Conservation (phyloP, 2,113 vertebrate genomes). For the Sebastes schlegelii region DNA sequence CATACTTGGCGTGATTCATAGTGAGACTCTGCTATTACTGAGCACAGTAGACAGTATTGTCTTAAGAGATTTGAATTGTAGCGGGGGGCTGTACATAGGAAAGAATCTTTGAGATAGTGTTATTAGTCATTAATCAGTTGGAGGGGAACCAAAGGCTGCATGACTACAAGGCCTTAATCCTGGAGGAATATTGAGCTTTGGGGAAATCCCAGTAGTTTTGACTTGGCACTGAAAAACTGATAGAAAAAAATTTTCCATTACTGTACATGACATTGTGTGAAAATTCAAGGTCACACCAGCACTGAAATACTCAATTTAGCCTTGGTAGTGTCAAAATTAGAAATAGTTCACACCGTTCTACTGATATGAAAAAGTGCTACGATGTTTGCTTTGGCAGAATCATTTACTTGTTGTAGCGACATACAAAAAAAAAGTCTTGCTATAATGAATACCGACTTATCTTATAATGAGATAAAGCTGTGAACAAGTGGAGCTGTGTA, state of each 20-base stretch:
- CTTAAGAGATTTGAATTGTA: not conserved
- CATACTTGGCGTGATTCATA: not conserved
- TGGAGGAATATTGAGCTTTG: not conserved
- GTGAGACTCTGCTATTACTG: conserved; percentile 17
- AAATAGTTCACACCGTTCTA: not conserved
- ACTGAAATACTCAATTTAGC: not conserved
- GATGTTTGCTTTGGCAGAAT: not conserved
- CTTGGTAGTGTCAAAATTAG: no score
- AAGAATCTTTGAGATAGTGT: not conserved
- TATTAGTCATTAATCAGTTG: conserved; percentile 39
- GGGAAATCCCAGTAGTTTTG: conserved; percentile 15
- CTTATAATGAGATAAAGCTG: not conserved
- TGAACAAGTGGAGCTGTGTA: not conserved
- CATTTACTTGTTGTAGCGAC: not conserved
- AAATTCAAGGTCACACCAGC: not conserved
- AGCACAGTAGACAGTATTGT: not conserved
- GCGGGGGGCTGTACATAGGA: not conserved
- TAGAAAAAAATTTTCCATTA: not conserved
- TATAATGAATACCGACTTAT: not conserved
- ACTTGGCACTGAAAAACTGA: not conserved
- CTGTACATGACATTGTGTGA: not conserved
- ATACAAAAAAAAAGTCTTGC: not conserved
- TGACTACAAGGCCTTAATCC: not conserved
- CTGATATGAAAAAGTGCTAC: not conserved
- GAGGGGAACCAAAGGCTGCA: conserved; percentile 2